These are phyloP conservation scores for Luperina testacea DNA, from an alignment of 2,888 invertebrate genomes.

Conservation along the genomic window DNA sequence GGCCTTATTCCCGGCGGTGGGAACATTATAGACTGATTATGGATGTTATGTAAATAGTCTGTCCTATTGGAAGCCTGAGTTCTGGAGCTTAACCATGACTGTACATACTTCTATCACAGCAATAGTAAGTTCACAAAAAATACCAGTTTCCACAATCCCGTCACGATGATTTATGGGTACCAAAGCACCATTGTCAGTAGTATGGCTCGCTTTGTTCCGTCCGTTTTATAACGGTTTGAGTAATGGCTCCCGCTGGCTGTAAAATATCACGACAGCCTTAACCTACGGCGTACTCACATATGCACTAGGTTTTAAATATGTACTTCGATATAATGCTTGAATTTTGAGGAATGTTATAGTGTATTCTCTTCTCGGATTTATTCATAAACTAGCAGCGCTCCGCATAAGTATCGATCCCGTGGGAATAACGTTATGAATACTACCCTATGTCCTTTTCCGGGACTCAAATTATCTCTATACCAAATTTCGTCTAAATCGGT, in stretches of 20 bases:
- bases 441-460: no score
- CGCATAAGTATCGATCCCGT: no score
- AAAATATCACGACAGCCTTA: constrained; percentile 56
- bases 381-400: background rate
- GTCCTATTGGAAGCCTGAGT: background rate
- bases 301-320: constrained; percentile 54
- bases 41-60: no score
- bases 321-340: constrained; percentile 5
- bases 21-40: no score
- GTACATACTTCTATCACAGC: no score
- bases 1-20: no score
- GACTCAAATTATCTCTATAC: no score
- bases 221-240: constrained; percentile 56
- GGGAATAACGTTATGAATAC: no score
- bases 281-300: constrained; percentile 49
- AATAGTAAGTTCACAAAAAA: constrained; percentile 26
- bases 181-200: constrained; percentile 59
- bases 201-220: constrained; percentile 50
- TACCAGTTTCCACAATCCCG: constrained; percentile 19
- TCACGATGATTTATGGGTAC: constrained; percentile 52
- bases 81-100: background rate
- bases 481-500: no score
- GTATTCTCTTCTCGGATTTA: background rate
- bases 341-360: constrained; percentile 17
- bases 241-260: constrained; percentile 50